A percentile compares a stretch with the other conserved stretches of the same genome.
These are phyloP conservation scores for Puma concolor DNA, from an alignment of 2,113 vertebrate species.

Conservation along the genomic window DNA sequence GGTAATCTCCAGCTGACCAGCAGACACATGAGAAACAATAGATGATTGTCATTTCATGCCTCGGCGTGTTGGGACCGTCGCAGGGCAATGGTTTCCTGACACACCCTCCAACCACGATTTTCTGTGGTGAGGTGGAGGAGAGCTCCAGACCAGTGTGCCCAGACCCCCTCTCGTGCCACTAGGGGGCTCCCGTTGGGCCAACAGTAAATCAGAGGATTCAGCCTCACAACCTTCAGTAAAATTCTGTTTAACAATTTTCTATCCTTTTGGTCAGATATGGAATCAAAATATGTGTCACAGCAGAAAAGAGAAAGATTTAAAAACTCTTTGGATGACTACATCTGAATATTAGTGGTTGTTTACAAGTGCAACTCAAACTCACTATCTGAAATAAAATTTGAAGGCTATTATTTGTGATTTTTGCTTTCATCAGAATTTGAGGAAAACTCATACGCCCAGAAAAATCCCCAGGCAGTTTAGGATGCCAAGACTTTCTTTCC, in stretches of 20 bases:
- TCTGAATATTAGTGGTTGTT: slow-evolving; percentile 32
- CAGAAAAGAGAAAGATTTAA: slow-evolving; percentile 29
- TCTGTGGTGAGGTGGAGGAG: background rate
- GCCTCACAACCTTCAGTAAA: background rate
- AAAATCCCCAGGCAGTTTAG: slow-evolving; percentile 46
- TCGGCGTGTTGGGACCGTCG: background rate
- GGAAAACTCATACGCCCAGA: slow-evolving; percentile 27
- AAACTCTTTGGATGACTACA: background rate
- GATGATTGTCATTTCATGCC: background rate
- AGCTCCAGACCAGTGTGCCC: background rate
- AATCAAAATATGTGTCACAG: slow-evolving; percentile 35
- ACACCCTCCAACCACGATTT: background rate
- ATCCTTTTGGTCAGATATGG: slow-evolving; percentile 4
- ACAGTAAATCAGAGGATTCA: background rate
- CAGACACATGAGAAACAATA: background rate
- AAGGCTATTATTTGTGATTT: slow-evolving; percentile 52
- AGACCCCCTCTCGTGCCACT: background rate
- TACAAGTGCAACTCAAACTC: slow-evolving; percentile 29
- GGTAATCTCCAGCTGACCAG: background rate
- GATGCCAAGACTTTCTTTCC: slow-evolving; percentile 46
- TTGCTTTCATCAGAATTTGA: slow-evolving; percentile 66
- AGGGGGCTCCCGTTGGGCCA: background rate
- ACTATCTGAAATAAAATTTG: slow-evolving; percentile 40
- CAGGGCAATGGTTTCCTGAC: background rate
- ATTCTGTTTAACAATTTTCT: background rate